Percentiles rank a stretch among this genome's conserved stretches.
Evolutionary conservation across 35 echinoderm and acorn worm species (phyloP).

Genomic region (Stichopus chloronotus): DNA sequence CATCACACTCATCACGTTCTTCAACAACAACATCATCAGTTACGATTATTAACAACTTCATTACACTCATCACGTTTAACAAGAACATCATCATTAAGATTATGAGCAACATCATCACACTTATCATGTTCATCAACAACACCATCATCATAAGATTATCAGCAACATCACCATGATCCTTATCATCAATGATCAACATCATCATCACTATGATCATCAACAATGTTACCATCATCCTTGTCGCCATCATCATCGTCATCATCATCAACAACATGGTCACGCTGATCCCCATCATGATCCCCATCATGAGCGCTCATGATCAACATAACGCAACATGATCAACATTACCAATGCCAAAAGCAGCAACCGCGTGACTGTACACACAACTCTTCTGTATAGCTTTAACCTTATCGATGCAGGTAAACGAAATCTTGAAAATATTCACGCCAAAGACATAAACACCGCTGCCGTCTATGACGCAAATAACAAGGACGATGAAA

Average conservation of each 20-base stretch:
- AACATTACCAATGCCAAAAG: background rate
- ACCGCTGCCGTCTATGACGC: no score
- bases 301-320: background rate
- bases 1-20: background rate
- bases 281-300: background rate
- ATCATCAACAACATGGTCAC: background rate
- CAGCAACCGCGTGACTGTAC: no score
- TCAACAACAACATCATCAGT: background rate
- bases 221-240: background rate
- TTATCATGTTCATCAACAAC: background rate
- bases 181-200: background rate
- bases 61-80: background rate
- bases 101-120: background rate
- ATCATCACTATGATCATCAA: background rate
- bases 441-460: no score
- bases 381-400: no score
- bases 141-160: background rate
- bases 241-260: background rate
- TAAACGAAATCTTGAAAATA: no score
- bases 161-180: background rate
- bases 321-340: background rate
- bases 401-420: no score
- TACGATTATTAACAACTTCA: background rate
- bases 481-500: no score
- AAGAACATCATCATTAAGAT: background rate